phyloP scores from a whole-genome alignment of 2,797 vertebrate genomes.

The Hyperoplus lanceolatus region DNA sequence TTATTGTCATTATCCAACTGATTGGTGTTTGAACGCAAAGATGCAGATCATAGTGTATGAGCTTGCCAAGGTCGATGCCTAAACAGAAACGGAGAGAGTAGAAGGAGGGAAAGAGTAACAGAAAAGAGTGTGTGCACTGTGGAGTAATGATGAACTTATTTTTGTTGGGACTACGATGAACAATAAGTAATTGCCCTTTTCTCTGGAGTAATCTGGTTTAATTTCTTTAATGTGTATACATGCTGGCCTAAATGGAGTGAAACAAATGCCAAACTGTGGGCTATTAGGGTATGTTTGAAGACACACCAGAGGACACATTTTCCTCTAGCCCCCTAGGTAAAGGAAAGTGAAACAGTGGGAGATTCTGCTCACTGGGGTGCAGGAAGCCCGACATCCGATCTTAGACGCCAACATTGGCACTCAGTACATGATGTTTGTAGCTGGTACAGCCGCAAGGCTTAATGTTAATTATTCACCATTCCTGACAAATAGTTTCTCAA shows the following conservation, averaged over 20 bases:
- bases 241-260: constrained; percentile 14
- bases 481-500: constrained; percentile 6
- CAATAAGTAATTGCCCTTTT: constrained; percentile 40
- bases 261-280: neutral
- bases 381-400: neutral
- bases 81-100: neutral
- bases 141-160: constrained; percentile 19
- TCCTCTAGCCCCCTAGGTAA: too few species aligned
- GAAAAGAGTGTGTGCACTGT: neutral
- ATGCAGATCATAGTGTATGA: constrained; percentile 15
- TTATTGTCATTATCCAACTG: constrained; percentile 30
- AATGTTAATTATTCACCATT: constrained; percentile 34
- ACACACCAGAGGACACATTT: neutral
- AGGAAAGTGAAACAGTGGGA: neutral
- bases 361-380: neutral
- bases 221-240: constrained; percentile 1
- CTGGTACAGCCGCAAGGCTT: neutral
- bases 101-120: constrained; percentile 20
- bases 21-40: constrained; percentile 7
- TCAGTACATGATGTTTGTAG: neutral
- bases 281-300: neutral
- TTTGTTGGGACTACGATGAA: constrained; percentile 30
- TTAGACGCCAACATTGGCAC: neutral
- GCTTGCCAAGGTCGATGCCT: constrained; percentile 13
- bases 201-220: constrained; percentile 29